Base-by-base conservation (phyloP, 2,113 vertebrate genomes). In the Poeciliopsis turrubarensis region DNA sequence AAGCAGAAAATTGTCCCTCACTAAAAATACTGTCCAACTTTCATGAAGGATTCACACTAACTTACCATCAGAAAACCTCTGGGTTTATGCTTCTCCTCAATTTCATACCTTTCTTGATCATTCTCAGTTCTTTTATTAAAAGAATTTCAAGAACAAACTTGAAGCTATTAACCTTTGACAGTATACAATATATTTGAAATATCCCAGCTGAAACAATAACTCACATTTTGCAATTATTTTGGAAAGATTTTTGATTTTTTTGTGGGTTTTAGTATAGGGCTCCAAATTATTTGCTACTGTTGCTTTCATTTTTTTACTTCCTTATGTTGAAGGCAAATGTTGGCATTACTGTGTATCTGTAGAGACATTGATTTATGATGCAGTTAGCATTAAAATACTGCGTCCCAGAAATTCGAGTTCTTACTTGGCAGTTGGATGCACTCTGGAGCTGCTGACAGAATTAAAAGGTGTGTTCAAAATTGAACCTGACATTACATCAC, bases 401-500 rank as follows among this genome's bases (percentile, higher is more conserved):
- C 22, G 17, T 26, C 25, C 67, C 62, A 60, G 47, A 68, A 64
- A 72, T 65, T 31, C 14, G 65, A 61, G 60, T 34, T 66, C n/a
- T 30, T 57, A 31, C 41, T 25, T 44, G 75, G 51, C 71, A 82
- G 34, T 39, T 82, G 26, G 57, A 63, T 31, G 65, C 44, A 68
- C 9, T 57, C 60, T 73, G 65, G 51, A 73, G 30, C 51, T 22
- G 30, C 3, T 82, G 57, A 74, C 31, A 77, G 31, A 70, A 65
- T 60, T 61, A 66, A 39, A 71, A 39, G 75, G 10, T 65, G 44
- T 81, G 60, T 72, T 73, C 17, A 44, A 67, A 66, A 44, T 13
- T 61, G 12, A 34, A 62, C 66, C 25, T 72, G 64, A 61, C 54
- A 61, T 29, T 57, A 13, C 70, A 51, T 79, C 60, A 13, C 26